Base-by-base conservation (phyloP, 2,888 invertebrate genomes). In the Lottia gigantea region DNA sequence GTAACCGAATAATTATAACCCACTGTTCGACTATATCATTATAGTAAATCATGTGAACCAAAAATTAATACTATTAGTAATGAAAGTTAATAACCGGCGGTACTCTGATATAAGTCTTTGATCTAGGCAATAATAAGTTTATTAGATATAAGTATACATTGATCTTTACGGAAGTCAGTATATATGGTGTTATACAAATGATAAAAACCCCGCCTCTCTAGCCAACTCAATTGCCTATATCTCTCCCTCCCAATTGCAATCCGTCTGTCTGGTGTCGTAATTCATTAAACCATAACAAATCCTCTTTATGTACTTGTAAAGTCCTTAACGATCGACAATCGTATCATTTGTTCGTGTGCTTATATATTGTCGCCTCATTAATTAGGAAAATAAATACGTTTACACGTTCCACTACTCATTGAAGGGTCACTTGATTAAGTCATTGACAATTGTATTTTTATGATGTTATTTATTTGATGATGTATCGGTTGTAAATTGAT, bases 301-400 rank as follows among this genome's bases (percentile, higher is more conserved):
- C 23, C 55, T 55, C 55, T 55, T 23, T 55, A 55, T 55, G 23
- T 23, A 55, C 55, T 55, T 55, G 55, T 23, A 12, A 55, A 55
- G 55, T 55, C 55, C 55, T 55, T 55, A 55, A 55, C 55, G 55
- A 55, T 19, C 19, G 55, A 11, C 23, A 55, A 23, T 23, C 19
- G 19, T 55, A 55, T 40, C 40, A 55, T 11, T 55, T 55, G 55
- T 14, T 23, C 23, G 19, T 23, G 23, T 55, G 23, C 55, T 55
- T 23, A 55, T 23, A 55, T 55, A 55, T 55, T 55, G 55, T 55
- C 23, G 19, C n/a, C 23, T 55, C 55, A 55, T 55, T 55, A 23
- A 55, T 55, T 55, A 55, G 11, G 15, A 12, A 55, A 55, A 55
- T 55, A 55, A 55, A n/a, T 23, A 55, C 23, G 23, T 55, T 55